Conservation (phyloP, 2,888 invertebrate genomes). For the Lysandra coridon region DNA sequence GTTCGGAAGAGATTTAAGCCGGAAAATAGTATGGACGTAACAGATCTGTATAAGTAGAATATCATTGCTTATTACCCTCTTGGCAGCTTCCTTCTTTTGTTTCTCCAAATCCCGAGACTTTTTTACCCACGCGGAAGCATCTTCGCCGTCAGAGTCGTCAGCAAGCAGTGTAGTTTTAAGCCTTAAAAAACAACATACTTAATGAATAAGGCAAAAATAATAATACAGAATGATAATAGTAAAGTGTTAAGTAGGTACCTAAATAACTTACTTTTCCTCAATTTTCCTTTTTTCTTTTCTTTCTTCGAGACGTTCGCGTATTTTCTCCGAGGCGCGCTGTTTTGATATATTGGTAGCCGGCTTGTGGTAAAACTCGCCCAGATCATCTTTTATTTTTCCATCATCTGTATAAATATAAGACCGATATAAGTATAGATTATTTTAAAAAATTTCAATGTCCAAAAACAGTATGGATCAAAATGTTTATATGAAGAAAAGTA, state of each 20-base stretch:
- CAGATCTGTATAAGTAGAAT: too few species aligned
- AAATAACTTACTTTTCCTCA: constrained; percentile 79
- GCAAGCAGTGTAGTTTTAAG: constrained; percentile 71
- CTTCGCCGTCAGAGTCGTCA: constrained; percentile 87
- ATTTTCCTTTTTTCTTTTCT: constrained; percentile 89
- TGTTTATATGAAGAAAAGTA: too few species aligned
- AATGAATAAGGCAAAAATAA: neutral
- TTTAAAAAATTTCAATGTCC: neutral
- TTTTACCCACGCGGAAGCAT: constrained; percentile 90
- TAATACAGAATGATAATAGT: neutral
- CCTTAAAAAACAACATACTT: constrained; percentile 44
- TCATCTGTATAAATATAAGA: constrained; percentile 52
- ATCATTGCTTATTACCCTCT: constrained; percentile 77
- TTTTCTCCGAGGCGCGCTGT: constrained; percentile 88
- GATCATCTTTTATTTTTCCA: constrained; percentile 77
- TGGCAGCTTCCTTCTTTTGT: constrained; percentile 91
- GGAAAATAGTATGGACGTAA: too few species aligned
- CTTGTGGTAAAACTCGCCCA: constrained; percentile 93
- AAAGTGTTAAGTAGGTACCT: neutral
- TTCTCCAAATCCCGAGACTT: constrained; percentile 87
- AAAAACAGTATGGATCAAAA: too few species aligned
- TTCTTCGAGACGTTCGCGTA: constrained; percentile 88
- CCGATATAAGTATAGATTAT: neutral
- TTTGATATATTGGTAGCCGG: constrained; percentile 88
- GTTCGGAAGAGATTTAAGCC: too few species aligned